Conservation (phyloP, 2,888 invertebrate genomes). For the Habroteleia sp. region DNA sequence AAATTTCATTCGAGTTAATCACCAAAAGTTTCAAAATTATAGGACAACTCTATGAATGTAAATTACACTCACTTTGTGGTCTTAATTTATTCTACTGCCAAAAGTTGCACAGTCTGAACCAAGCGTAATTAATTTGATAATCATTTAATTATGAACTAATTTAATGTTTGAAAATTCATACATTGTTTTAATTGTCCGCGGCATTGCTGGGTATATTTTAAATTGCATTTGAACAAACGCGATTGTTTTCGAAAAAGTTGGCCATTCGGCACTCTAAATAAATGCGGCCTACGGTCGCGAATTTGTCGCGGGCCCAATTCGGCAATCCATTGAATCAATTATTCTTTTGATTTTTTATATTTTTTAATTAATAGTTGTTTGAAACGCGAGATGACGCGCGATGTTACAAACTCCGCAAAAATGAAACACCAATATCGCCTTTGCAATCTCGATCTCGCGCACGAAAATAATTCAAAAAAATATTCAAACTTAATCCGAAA, state of each 20-base stretch:
- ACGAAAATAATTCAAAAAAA: too few relatives aligned
- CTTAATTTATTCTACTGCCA: conserved; percentile 61
- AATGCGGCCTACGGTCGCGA: too few relatives aligned
- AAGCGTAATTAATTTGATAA: conserved; percentile 58
- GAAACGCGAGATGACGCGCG: too few relatives aligned
- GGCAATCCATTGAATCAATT: too few relatives aligned
- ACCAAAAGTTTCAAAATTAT: conserved; percentile 55
- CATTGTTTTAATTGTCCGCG: conserved; percentile 46
- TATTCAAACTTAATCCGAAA: conserved; percentile 32
- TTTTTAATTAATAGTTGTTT: too few relatives aligned
- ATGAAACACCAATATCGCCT: too few relatives aligned
- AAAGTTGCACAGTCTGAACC: conserved; percentile 53
- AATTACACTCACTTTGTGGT: conserved; percentile 56
- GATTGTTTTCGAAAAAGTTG: too few relatives aligned
- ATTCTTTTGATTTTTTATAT: too few relatives aligned
- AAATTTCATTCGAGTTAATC: conserved; percentile 49
- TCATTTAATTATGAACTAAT: conserved; percentile 59
- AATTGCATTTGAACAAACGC: conserved; percentile 5
- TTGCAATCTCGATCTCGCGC: too few relatives aligned
- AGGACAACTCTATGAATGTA: conserved; percentile 60
- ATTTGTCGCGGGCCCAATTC: too few relatives aligned
- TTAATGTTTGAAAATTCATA: conserved; percentile 57
- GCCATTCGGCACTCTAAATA: too few relatives aligned
- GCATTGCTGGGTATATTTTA: conserved; percentile 19
- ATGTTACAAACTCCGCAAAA: too few relatives aligned